Percentiles rank a stretch among this genome's conserved stretches.
These are phyloP conservation scores for Dicentrarchus labrax DNA, from an alignment of 2,113 vertebrate species.

Conservation along the genomic window DNA sequence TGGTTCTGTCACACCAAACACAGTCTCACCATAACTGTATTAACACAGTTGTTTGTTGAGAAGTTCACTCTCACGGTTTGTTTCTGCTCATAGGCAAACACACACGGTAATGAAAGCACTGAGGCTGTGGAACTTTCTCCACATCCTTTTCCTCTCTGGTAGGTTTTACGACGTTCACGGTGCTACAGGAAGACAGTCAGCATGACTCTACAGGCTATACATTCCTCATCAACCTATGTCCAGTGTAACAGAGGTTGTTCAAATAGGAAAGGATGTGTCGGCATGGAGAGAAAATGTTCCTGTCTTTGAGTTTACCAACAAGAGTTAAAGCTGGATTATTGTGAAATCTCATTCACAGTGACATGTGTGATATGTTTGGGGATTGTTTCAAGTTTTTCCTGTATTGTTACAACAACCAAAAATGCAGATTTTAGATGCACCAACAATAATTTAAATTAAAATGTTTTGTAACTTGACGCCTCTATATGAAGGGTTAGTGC, in stretches of 20 bases:
- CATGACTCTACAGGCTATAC: conserved; percentile 17
- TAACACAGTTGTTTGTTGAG: conserved; percentile 37
- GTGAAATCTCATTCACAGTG: not conserved
- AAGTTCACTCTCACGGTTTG: conserved; percentile 19
- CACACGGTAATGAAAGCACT: conserved; percentile 26
- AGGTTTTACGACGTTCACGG: conserved; percentile 57
- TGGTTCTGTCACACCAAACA: not conserved
- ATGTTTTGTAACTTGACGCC: not conserved
- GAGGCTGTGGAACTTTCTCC: conserved; percentile 67
- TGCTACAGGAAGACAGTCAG: conserved; percentile 48
- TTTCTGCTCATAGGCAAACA: not conserved
- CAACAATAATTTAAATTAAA: not conserved
- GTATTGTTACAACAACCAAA: not conserved
- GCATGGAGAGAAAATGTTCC: not conserved
- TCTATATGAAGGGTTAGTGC: not conserved
- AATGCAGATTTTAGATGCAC: not conserved
- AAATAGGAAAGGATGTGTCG: not conserved
- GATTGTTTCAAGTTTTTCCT: not conserved
- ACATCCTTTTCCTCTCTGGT: conserved; percentile 70
- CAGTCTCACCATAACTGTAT: conserved; percentile 27
- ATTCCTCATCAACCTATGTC: conserved; percentile 29
- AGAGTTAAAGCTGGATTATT: not conserved
- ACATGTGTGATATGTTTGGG: not conserved
- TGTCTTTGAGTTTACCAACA: not conserved
- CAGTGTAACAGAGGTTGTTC: not conserved